Base-by-base conservation (phyloP, 2,888 invertebrate genomes). In the Cremastobaeus sp. region DNA sequence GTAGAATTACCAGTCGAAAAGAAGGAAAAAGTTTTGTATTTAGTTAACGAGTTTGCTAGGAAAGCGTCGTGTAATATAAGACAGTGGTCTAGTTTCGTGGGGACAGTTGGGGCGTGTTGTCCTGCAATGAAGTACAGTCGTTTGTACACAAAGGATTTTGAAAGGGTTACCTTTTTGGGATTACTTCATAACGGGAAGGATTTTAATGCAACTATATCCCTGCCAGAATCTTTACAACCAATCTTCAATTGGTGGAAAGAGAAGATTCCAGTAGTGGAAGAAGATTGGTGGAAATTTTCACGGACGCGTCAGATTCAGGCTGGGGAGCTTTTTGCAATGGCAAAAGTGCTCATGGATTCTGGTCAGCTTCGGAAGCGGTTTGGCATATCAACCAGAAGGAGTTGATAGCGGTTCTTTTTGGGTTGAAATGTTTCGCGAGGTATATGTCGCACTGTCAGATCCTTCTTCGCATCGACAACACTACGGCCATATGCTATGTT, bases 391-490 rank as follows among this genome's bases (percentile, higher is more conserved):
- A 25, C 8, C 8, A 25, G 4, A 25, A 25, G 8, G 25, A 25
- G 25, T 8, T 25, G 3, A 5, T 25, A 25, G 25, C 25, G 8
- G 25, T 25, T 3, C 8, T 25, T 25, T 3, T 25, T 3, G 8
- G 8, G 8, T 5, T 25, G 8, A 3, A 25, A 3, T 25, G 8
- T 25, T 5, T 3, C 25, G 25, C 25, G 1, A 30, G 35, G n/a
- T 35, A 64, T 4, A 9, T 59, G 3, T 48, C 9, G 1, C 15
- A 47, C 6, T 52, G 54, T 45, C 54, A 78, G n/a, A 55, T 81
- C 3, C 34, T 79, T 0, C 25, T 79, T 18, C 59, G 79, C 25
- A 48, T 75, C 1, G 79, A 79, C 47, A 79, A 79, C 25, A 80
- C 71, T 1, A 77, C 78, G 1, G 76, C 79, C 1, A 55, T 80